Evolutionary conservation across 35 echinoderm and acorn worm genomes (phyloP), one percentile per base, ranked within the genome.

Genomic region (Apostichopus californicus): DNA sequence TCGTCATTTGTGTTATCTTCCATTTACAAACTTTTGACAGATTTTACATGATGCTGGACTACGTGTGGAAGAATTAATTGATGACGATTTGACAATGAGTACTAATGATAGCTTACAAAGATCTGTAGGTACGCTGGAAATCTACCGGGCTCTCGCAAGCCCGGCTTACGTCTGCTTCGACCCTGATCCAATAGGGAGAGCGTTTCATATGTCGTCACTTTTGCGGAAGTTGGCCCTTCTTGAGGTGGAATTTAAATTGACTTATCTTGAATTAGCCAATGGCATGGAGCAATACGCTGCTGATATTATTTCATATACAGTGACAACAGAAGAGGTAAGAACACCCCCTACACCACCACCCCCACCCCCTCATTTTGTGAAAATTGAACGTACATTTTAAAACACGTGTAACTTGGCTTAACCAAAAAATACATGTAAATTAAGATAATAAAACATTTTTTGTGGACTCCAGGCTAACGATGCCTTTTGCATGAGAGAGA

Each of bases 111-210:
- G 91, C 56, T 90, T 97, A 18, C 96, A 97, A 58, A 92, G 87
- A 13, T 97, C 96, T 4, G 87, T 97, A 4, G 96, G 96, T 5
- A 97, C 78, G 72, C 79, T 97, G 54, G 93, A 97, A 72, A 77
- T 97, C n/a, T 97, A 95, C 88, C 86, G 90, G 12, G 96, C 94
- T 3, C 88, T 97, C 5, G 96, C 96, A 15, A 97, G 96, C 55
- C 94, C 94, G n/a, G 96, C 96, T 10, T 97, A 97, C 56, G 93
- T 97, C 21, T 94, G 86, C 13, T 89, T 95, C 26, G 94, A 94
- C 75, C 92, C 90, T 23, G 93, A 97, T 73, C 96, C 96, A 8
- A 94, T 97, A 26, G 87, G 94, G 24, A 86, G 93, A n/a, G 94
- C 85, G 8, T 90, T 93, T 85, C 71, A 92, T 14, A 20, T 94